Evolutionary conservation across 2,797 vertebrate species (phyloP), one percentile per base, ranked within the genome.

Genomic region (Philypnodon macrostomus): DNA sequence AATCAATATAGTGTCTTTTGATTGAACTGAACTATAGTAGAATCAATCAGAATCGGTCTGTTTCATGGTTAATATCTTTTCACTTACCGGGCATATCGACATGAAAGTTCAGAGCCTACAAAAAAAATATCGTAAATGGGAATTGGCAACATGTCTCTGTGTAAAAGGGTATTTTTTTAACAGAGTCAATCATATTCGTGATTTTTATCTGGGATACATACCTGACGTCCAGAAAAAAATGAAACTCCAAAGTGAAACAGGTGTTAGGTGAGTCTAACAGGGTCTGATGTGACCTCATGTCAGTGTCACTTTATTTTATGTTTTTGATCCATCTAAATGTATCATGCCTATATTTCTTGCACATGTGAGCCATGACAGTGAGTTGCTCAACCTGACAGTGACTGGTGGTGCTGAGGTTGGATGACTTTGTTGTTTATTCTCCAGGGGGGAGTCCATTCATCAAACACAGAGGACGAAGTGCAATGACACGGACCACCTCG

Each of bases 391-490:
- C 47, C 56, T 73, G 71, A 77, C 66, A 71, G 58, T 53, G 65
- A 70, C 65, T 67, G 59, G 65, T 72, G 11, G 64, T 31, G 66
- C 47, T 50, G 47, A 58, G 78, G 75, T 57, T 66, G 66, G 78
- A 74, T 70, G 66, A 72, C 70, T 84, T 81, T 83, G 70, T 62
- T 83, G 80, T 81, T 83, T 80, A 63, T 54, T 70, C 67, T 70
- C 60, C 34, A 49, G 70, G 66, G 77, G 74, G 67, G 56, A 62
- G 69, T 81, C 51, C 70, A 80, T 83, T 80, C 73, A 80, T 83
- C 84, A 81, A 48, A 55, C 55, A 51, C 63, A 70, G 60, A 68
- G 63, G 48, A 63, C 61, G 64, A 75, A 64, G 57, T 60, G 58
- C 54, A 64, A 72, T 60, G 70, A 74, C 65, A 81, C 21, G 54